Conservation (phyloP, 2,888 invertebrate species). For the Eurytoma californica region DNA sequence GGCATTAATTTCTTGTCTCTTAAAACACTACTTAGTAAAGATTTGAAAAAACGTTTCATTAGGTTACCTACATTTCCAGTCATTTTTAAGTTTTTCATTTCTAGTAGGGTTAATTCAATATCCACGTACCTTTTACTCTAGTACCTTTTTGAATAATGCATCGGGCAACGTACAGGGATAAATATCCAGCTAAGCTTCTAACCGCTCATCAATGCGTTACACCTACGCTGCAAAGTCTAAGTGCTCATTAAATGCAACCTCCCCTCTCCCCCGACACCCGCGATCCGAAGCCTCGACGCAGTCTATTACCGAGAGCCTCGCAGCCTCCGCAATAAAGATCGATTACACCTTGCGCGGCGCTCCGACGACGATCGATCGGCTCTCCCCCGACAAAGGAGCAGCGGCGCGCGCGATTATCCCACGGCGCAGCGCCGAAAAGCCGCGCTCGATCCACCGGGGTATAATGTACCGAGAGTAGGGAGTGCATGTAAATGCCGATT, state of each 20-base stretch:
- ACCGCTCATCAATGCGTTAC: neutral
- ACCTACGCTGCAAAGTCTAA: neutral
- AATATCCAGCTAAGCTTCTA: too few relatives aligned
- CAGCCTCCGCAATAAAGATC: constrained; percentile 6
- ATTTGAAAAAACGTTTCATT: too few relatives aligned
- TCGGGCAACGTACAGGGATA: too few relatives aligned
- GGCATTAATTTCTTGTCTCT: too few relatives aligned
- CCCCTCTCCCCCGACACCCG: neutral
- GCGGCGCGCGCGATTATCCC: neutral
- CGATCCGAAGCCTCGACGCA: neutral
- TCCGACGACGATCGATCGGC: neutral
- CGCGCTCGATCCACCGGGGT: neutral
- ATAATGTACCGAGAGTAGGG: neutral
- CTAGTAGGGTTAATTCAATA: too few relatives aligned
- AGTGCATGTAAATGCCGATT: constrained; percentile 39
- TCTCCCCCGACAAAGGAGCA: neutral
- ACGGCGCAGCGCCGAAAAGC: constrained; percentile 30
- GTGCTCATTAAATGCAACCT: neutral
- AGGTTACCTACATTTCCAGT: too few relatives aligned
- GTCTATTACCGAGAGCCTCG: neutral
- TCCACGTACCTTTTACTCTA: too few relatives aligned
- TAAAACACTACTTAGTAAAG: too few relatives aligned
- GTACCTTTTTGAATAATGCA: too few relatives aligned
- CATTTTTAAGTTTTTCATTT: too few relatives aligned
- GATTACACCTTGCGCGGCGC: neutral